Evolutionary conservation across 2,888 invertebrate genomes (phyloP).

Genomic region (Eudasyphora cyanicolor): DNA sequence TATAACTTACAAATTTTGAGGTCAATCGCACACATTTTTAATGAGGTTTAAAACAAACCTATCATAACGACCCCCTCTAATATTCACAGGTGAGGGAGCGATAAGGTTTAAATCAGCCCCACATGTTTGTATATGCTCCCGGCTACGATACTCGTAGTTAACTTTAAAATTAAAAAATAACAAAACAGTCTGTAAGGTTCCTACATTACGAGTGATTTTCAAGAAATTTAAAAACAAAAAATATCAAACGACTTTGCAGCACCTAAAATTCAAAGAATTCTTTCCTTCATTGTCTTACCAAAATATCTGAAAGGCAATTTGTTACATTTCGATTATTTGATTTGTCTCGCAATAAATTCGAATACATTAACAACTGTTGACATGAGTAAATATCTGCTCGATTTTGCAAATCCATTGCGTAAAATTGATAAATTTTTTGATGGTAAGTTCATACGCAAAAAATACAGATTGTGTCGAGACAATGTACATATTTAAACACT

Average conservation of each 20-base stretch:
- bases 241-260: no score
- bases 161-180: background rate
- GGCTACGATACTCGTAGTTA: background rate
- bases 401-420: conserved; percentile 57
- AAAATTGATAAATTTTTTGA: conserved; percentile 65
- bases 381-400: conserved; percentile 61
- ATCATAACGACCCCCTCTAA: background rate
- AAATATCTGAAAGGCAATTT: background rate
- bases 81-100: background rate
- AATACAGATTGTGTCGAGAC: background rate
- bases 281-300: no score
- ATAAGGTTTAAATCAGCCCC: background rate
- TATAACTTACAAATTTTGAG: no score
- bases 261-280: no score
- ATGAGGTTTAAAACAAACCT: no score
- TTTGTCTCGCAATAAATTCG: conserved; percentile 22
- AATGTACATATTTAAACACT: background rate
- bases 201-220: background rate
- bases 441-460: conserved; percentile 40
- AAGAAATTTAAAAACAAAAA: background rate
- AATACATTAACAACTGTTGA: conserved; percentile 38
- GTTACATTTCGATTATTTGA: background rate
- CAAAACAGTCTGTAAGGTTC: conserved; percentile 1
- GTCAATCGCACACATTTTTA: no score
- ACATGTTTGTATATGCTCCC: background rate